Evolutionary conservation across 2,113 vertebrate genomes (phyloP).

Genomic region (sheep (Ovis aries)): DNA sequence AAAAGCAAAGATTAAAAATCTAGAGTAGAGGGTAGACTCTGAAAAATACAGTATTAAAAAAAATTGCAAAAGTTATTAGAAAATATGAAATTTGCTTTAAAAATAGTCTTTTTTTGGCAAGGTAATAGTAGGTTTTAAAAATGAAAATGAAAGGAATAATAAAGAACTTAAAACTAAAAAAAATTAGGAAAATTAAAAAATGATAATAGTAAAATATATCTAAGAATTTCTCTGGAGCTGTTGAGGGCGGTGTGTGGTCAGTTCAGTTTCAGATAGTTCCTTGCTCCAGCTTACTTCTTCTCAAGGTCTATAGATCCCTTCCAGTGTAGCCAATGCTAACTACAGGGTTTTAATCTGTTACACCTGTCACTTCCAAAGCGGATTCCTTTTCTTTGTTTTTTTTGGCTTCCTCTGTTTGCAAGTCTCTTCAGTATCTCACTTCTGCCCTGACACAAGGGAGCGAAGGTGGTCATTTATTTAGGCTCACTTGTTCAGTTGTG

Average conservation of each 20-base stretch:
- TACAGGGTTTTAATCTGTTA: not conserved
- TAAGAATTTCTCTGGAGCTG: not conserved
- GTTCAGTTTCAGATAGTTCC: not conserved
- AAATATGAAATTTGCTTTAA: not conserved
- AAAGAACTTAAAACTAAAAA: not conserved
- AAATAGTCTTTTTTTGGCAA: not conserved
- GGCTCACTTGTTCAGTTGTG: not conserved
- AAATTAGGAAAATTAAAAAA: not conserved
- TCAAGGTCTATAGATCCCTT: not conserved
- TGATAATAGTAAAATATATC: not conserved
- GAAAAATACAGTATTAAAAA: not conserved
- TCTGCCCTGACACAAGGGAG: not conserved
- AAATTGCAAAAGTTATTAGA: not conserved
- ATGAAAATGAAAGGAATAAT: not conserved
- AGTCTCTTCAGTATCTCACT: not conserved
- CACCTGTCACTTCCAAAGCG: not conserved
- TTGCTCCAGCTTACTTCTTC: not conserved
- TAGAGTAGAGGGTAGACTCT: not conserved
- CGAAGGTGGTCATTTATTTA: not conserved
- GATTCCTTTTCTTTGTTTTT: not conserved
- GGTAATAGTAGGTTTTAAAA: not conserved
- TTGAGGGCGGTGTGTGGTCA: not conserved
- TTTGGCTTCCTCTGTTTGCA: not conserved
- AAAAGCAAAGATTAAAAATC: not conserved
- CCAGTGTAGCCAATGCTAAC: not conserved